A percentile compares a stretch with the other conserved stretches of the same genome.
phyloP scores from a whole-genome alignment of 2,888 invertebrate species.

The Caradrina clavipalpis region DNA sequence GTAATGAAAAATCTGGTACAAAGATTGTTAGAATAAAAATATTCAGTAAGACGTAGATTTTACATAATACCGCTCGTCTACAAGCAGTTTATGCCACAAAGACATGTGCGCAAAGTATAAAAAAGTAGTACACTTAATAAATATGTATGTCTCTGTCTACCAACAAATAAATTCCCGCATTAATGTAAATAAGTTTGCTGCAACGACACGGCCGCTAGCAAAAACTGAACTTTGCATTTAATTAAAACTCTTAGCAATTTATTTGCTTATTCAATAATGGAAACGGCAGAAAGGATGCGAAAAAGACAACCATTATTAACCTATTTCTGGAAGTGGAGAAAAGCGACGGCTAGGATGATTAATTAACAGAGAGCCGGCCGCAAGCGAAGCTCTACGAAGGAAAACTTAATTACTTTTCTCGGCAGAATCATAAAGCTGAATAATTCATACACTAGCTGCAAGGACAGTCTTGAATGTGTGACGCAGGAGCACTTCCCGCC shows the following conservation, averaged over 20 bases:
- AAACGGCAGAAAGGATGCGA: constrained; percentile 79
- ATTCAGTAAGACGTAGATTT: constrained; percentile 3
- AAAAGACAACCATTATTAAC: constrained; percentile 84
- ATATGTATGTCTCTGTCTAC: constrained; percentile 45
- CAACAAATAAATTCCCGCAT: constrained; percentile 58
- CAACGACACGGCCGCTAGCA: constrained; percentile 53
- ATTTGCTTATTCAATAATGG: constrained; percentile 84
- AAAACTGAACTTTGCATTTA: constrained; percentile 72
- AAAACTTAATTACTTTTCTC: constrained; percentile 88
- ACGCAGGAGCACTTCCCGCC: constrained; percentile 66
- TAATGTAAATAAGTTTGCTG: constrained; percentile 57
- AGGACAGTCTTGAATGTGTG: constrained; percentile 74
- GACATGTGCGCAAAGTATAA: constrained; percentile 29
- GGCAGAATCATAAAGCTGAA: constrained; percentile 84
- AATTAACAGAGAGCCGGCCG: constrained; percentile 83
- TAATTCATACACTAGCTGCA: constrained; percentile 80
- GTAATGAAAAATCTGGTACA: background rate
- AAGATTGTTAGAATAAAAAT: constrained; percentile 8
- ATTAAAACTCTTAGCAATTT: constrained; percentile 71
- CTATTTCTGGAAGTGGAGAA: constrained; percentile 82
- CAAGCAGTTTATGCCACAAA: constrained; percentile 7
- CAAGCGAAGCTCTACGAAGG: constrained; percentile 80
- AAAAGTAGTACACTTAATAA: constrained; percentile 43
- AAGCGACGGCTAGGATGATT: constrained; percentile 83
- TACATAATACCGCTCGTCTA: constrained; percentile 6